Base-by-base conservation (phyloP, 2,888 invertebrate genomes). In the Baronia brevicornis region DNA sequence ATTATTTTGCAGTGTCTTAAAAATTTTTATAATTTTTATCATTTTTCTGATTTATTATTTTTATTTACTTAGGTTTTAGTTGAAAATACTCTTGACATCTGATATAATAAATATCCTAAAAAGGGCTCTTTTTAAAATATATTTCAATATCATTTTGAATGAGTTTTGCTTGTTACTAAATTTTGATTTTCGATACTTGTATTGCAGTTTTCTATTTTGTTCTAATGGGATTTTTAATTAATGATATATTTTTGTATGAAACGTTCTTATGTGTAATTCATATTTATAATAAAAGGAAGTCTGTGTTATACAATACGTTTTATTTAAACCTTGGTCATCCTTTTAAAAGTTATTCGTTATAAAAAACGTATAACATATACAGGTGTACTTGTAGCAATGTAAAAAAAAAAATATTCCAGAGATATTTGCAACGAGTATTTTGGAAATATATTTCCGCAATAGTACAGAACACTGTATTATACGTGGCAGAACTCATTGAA, bases 201-300 rank as follows among this genome's bases (percentile, higher is more conserved):
- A 56, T 63, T 58, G 49, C 60, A 55, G 57, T 70, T 74, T 78
- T 79, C 48, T 71, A 75, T 54, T 74, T 73, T 74, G 62, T 75
- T 79, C 79, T 80, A 72, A 57, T 71, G 66, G 64, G 63, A 68
- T 71, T 79, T 82, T 78, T 73, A 77, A 73, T 75, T 82, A 73
- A 73, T 72, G 72, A 71, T 73, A 75, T 84, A 84, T 84, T 84
- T 84, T 84, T 84, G 73, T 84, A 84, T 78, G 74, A 65, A 72
- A 73, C 62, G 64, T 78, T 74, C 73, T 78, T 78, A 79, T 70
- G 78, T 84, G 80, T 75, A 79, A 78, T 77, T 77, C 66, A 72
- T 74, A 73, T 84, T 82, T 84, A 69, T 80, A 84, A 79, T 84
- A 80, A 80, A 79, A 58, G 48, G 58, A 74, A 65, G 57, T 73